Base-by-base conservation (phyloP, 2,113 vertebrate species). In the Pygathrix nemaeus region DNA sequence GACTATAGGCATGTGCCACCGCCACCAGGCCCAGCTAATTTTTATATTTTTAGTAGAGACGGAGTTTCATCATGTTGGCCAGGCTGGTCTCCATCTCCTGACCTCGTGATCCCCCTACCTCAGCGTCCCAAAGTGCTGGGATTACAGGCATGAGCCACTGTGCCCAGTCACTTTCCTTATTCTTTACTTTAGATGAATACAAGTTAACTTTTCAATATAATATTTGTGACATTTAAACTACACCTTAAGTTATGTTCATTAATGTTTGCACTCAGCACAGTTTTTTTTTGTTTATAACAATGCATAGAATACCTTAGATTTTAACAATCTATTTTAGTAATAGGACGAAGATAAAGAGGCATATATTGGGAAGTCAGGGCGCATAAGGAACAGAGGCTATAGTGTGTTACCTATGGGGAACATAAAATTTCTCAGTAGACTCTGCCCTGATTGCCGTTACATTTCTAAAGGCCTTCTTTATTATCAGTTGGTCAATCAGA, bases 201-300 rank as follows among this genome's bases (percentile, higher is more conserved):
- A 93, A 64, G 40, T 85, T 93, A 92, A 92, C 45, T 66, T 88
- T 88, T 94, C 8, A 78, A 0, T 48, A 70, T 20, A 64, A 11
- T 48, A 70, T 40, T 68, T 95, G 38, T 95, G 66, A 86, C 30
- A 87, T 88, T 95, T 83, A 86, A 94, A 61, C 27, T 76, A 4
- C 73, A 61, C 6, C 48, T 50, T 21, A 18, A 52, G 21, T 90
- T 90, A 18, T 91, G 11, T 55, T 92, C 50, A 55, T 88, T 61
- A 82, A 68, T 40, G 30, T 68, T 93, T 89, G 10, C 18, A 30
- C 5, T 64, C 75, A 81, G 21, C 16, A 89, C 6, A 89, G 11
- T 48, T 48, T 70, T 43, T 43, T 61, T 95, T 90, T 81, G 64
- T 80, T 90, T 93, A 83, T 38, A 45, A 57, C 57, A 55, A 85